Evolutionary conservation across 2,888 invertebrate species (phyloP), one percentile per base, ranked within the genome.

Genomic region (Brachylomia viminalis): DNA sequence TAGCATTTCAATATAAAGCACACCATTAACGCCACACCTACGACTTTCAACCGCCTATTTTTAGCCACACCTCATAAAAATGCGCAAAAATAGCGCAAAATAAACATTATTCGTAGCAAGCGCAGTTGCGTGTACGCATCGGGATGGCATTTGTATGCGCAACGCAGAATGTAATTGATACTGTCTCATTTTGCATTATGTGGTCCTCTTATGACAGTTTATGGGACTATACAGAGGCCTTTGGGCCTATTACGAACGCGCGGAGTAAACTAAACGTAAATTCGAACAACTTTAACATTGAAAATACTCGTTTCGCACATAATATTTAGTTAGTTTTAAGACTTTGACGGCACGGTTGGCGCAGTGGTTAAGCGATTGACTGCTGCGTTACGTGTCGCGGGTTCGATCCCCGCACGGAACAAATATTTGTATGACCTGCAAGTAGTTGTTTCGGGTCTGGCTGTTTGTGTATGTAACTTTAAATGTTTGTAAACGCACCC

Each of bases 71-170:
- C 78, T 72, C 72, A 85, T 83, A 82, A 82, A 74, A 82, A 85
- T 83, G 82, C 78, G 59, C 27, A 85, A 58, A 84, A 81, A 85
- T 62, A 77, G 82, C 82, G 52, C 71, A 83, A 83, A 75, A 82
- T 47, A 78, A 75, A 85, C 66, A 70, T 75, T 72, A 70, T 69
- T 52, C 47, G 59, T 58, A 47, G 72, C 47, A n/a, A 76, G 82
- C 62, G 66, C 70, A 52, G 56, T 76, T 47, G 74, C 65, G 82
- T 79, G 75, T 38, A 38, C 86, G 54, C 71, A 77, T 79, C 86
- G 80, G 79, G 79, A 75, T 45, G 66, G 69, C 85, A 87, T 91
- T 88, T 62, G 76, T 84, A 91, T 89, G 88, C 91, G 61, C 58
- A 66, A 72, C 83, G 74, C 82, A 72, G 65, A 52, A 64, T 73